Evolutionary conservation across 2,113 vertebrate species (phyloP).

Genomic region (Misgurnus anguillicaudatus): DNA sequence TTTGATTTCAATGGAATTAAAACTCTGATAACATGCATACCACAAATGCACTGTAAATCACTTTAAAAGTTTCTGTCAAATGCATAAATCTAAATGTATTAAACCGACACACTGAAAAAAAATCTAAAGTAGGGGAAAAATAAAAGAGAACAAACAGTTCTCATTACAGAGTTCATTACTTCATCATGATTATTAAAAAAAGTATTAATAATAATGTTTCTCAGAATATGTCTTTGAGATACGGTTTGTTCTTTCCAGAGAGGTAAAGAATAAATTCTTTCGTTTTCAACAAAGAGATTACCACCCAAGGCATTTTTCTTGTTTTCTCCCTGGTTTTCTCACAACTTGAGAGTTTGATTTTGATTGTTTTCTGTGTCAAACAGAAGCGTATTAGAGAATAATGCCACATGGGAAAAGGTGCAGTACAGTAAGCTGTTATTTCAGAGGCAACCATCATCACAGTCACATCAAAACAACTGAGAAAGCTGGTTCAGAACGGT

Average conservation of each 20-base stretch:
- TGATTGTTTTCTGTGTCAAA: constrained; percentile 36
- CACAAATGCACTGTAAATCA: no score
- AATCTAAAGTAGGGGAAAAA: neutral
- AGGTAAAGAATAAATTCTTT: constrained; percentile 60
- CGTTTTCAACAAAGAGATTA: constrained; percentile 48
- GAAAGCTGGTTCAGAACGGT: neutral
- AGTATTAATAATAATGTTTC: constrained; percentile 32
- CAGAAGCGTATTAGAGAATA: constrained; percentile 37
- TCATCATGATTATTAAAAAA: constrained; percentile 36
- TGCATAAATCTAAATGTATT: neutral
- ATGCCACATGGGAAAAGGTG: constrained; percentile 13
- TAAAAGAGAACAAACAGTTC: neutral
- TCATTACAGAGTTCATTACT: constrained; percentile 39
- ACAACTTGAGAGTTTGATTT: constrained; percentile 23
- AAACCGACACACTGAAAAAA: constrained; percentile 27
- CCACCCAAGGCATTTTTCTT: constrained; percentile 45
- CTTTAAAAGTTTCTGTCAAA: neutral
- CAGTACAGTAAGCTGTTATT: constrained; percentile 15
- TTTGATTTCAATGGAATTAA: no score
- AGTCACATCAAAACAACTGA: constrained; percentile 20
- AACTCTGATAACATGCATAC: no score
- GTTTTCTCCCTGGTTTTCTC: constrained; percentile 27
- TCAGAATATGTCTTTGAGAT: constrained; percentile 56
- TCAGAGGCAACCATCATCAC: constrained; percentile 9
- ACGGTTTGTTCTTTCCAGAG: constrained; percentile 51